Percentiles rank a stretch among this genome's conserved stretches.
phyloP scores from a whole-genome alignment of 2,888 invertebrate species.

The Plemyria rubiginata region DNA sequence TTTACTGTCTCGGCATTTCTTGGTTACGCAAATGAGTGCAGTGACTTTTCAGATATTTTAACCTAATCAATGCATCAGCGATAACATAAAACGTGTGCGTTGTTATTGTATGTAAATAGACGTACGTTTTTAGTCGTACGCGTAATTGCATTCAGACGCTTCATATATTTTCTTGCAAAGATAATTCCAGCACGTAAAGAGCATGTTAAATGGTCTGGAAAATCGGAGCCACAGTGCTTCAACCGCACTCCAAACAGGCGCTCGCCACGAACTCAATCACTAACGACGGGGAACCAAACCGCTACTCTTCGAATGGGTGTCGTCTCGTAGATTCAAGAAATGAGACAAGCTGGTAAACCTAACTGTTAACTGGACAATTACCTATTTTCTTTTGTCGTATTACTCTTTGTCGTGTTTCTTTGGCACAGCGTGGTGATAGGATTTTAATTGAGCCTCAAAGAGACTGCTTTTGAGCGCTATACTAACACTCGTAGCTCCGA shows the following conservation, averaged over 20 bases:
- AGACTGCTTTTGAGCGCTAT: no score
- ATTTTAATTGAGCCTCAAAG: no score
- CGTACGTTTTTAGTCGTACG: slow-evolving; percentile 12
- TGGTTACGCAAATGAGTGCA: background rate
- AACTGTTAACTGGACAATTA: background rate
- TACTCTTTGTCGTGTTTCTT: no score
- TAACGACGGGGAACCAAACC: slow-evolving; percentile 58
- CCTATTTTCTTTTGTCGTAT: no score
- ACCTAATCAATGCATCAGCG: background rate
- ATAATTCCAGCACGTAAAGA: slow-evolving; percentile 35
- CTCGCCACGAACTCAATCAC: slow-evolving; percentile 61
- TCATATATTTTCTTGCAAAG: slow-evolving; percentile 24
- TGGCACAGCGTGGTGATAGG: no score
- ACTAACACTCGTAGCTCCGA: no score
- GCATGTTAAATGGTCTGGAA: slow-evolving; percentile 47
- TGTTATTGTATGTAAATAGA: slow-evolving; percentile 12
- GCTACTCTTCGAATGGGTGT: slow-evolving; percentile 45
- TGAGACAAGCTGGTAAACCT: background rate
- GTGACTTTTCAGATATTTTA: background rate
- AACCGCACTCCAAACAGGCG: slow-evolving; percentile 51
- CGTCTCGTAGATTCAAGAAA: slow-evolving; percentile 18
- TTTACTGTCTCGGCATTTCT: background rate
- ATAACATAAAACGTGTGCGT: background rate
- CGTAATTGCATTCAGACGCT: slow-evolving; percentile 16
- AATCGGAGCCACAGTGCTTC: slow-evolving; percentile 49